A percentile compares a stretch with the other conserved stretches of the same genome.
Conservation (phyloP, 2,888 invertebrate species). For the Hydropsyche betteni region DNA sequence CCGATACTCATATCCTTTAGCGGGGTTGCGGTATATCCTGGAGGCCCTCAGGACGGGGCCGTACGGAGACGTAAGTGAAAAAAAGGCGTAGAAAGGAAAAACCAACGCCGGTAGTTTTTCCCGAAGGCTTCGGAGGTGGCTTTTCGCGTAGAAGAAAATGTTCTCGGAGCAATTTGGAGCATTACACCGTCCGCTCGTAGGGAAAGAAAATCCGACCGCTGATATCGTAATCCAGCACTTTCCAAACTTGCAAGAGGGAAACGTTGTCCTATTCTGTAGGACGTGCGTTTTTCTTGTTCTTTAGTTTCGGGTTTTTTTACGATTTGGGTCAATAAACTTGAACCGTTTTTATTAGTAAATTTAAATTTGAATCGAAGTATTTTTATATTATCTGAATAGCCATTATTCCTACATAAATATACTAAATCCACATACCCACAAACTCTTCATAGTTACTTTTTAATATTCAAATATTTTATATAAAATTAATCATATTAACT, state of each 20-base stretch:
- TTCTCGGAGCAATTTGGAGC: conserved; percentile 25
- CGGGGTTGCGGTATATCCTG: not conserved
- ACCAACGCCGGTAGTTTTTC: not conserved
- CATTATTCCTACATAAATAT: no score
- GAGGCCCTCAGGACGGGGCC: not conserved
- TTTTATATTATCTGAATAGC: no score
- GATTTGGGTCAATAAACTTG: no score
- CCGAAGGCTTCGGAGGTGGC: not conserved
- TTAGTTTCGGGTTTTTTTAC: no score
- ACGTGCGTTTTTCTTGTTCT: no score
- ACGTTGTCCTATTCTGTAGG: no score
- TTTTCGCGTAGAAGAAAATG: conserved; percentile 15
- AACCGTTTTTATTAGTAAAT: no score
- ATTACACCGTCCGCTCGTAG: conserved; percentile 15
- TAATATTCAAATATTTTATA: no score
- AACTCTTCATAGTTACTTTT: no score
- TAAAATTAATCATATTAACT: no score
- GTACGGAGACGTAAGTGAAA: not conserved
- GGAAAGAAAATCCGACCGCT: conserved; percentile 12
- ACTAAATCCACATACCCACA: no score
- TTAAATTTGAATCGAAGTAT: no score
- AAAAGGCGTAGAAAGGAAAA: not conserved
- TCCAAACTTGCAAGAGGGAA: not conserved
- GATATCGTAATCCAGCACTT: conserved; percentile 16
- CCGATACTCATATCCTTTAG: conserved; percentile 32